A percentile compares a stretch with the other conserved stretches of the same genome.
phyloP scores from a whole-genome alignment of 1,140 invertebrate species.

The Nebria ingens region DNA sequence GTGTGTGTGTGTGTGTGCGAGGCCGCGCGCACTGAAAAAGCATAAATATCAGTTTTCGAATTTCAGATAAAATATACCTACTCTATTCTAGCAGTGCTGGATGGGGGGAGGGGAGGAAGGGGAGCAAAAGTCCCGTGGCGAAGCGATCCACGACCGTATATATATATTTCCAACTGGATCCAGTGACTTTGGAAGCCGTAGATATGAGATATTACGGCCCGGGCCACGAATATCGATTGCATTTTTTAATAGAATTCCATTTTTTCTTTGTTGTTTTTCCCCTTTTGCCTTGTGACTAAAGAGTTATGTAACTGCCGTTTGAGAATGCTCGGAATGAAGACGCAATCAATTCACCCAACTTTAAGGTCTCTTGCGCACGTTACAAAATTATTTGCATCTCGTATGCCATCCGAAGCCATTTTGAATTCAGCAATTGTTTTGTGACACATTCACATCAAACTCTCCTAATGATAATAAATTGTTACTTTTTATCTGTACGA shows the following conservation, averaged over 20 bases:
- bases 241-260: conserved; percentile 10
- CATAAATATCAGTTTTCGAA: conserved; percentile 9
- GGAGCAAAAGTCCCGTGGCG: neutral
- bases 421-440: too few species aligned
- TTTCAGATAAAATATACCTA: conserved; percentile 6
- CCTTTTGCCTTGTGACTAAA: neutral
- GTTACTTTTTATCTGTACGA: too few species aligned
- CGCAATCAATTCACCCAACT: neutral
- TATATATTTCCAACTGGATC: too few species aligned
- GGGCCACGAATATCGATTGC: neutral
- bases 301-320: conserved; percentile 4
- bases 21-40: neutral
- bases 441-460: too few species aligned
- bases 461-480: neutral
- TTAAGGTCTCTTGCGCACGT: neutral
- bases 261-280: neutral
- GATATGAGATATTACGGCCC: conserved; percentile 7
- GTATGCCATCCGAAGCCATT: too few species aligned
- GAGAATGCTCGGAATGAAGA: conserved; percentile 3
- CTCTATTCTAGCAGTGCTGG: neutral
- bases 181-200: neutral
- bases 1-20: neutral
- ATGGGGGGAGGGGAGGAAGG: too few species aligned
- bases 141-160: neutral
- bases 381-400: conserved; percentile 7